Evolutionary conservation across 2,888 invertebrate species (phyloP).

Genomic region (Drosophila phalerata): DNA sequence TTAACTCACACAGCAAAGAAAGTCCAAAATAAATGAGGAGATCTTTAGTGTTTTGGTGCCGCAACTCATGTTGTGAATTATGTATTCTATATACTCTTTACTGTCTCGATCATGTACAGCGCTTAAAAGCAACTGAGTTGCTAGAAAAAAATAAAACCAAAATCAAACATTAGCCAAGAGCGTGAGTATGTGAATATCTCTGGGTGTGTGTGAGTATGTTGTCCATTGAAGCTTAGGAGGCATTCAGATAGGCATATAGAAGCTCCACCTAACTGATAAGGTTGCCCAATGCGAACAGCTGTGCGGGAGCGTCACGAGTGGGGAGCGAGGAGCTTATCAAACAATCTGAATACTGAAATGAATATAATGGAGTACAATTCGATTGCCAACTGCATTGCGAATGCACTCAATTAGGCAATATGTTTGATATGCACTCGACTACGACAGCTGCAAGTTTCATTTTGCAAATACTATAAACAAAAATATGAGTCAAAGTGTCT

Average conservation of each 20-base stretch:
- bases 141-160: constrained; percentile 16
- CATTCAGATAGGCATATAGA: constrained; percentile 30
- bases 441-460: constrained; percentile 1
- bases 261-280: constrained; percentile 55
- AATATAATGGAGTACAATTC: constrained; percentile 1
- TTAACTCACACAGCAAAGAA: constrained; percentile 80
- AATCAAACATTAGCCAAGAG: constrained; percentile 27
- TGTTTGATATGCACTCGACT: constrained; percentile 43
- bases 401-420: constrained; percentile 24
- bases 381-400: constrained; percentile 12
- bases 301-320: constrained; percentile 19
- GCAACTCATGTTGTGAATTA: constrained; percentile 69
- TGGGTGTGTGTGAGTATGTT: constrained; percentile 13
- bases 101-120: constrained; percentile 30
- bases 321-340: not conserved
- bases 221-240: constrained; percentile 57
- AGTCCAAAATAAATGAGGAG: constrained; percentile 75
- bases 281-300: constrained; percentile 44
- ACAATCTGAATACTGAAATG: not conserved
- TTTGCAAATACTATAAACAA: not conserved
- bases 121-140: constrained; percentile 52
- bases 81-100: constrained; percentile 14
- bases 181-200: not conserved
- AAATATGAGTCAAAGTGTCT: not conserved
- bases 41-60: constrained; percentile 75